Base-by-base conservation (phyloP, 2,113 vertebrate genomes). In the Pteruthius melanotis region DNA sequence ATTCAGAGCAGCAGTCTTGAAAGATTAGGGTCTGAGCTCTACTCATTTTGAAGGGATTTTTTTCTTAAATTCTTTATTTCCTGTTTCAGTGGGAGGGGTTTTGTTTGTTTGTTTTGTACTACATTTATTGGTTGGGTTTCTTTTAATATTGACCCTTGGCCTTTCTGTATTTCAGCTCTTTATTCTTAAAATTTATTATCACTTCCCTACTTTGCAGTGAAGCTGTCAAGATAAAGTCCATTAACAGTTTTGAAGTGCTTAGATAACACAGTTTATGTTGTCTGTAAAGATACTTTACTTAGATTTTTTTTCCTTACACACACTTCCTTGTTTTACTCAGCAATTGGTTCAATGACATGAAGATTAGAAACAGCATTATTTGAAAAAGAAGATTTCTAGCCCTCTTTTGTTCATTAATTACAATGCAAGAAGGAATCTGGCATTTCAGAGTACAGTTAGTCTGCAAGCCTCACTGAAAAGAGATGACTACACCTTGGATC, bases 51-150 rank as follows among this genome's bases (percentile, higher is more conserved):
- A 13, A 33, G 10, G 0, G 4, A 24, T 44, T n/a, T n/a, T n/a
- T n/a, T n/a, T n/a, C n/a, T n/a, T n/a, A n/a, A n/a, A n/a, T n/a
- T n/a, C n/a, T 52, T 59, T 82, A 5, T 60, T 45, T 66, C 33
- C 8, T 52, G 3, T 45, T 47, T 53, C 15, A 13, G 3, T 10
- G 15, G 20, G 20, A 2, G 0, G 1, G 19, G 4, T 9, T 44
- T 70, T 37, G 5, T 1, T 69, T 22, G 1, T 9, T 79, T 80
- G 6, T 3, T 76, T 80, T 23, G 14, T 33, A 11, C 9, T 14
- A 3, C 24, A 56, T 63, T 64, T 15, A 42, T 37, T 59, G 8
- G 1, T 63, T 63, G 9, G 3, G 19, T 78, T 66, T 3, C 4
- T 86, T 92, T 82, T 39, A 53, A 33, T 47, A 22, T 28, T 44